These are phyloP conservation scores for Camelus dromedarius DNA, from an alignment of 2,113 vertebrate species.

Conservation along the genomic window DNA sequence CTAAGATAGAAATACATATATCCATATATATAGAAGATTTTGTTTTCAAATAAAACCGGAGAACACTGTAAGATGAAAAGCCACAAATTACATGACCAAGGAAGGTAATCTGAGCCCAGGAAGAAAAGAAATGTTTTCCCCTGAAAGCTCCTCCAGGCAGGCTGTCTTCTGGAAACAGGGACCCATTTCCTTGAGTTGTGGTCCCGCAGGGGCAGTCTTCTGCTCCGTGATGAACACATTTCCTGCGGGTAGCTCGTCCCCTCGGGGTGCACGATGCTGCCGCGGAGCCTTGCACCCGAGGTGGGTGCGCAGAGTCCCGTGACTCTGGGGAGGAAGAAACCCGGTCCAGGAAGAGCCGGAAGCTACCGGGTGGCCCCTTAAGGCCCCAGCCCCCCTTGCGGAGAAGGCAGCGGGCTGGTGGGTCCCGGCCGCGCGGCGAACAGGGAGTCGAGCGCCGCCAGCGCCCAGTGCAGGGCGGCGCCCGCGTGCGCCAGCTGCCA, in stretches of 20 bases:
- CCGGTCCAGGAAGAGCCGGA: no score
- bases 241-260: background rate
- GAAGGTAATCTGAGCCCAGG: background rate
- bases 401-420: fast-evolving
- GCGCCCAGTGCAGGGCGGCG: background rate
- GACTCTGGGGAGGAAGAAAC: background rate
- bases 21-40: no score
- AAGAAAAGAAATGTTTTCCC: no score
- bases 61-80: background rate
- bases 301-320: background rate
- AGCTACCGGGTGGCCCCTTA: fast-evolving
- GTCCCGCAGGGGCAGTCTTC: background rate
- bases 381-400: fast-evolving
- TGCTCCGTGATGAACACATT: background rate
- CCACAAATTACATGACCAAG: background rate
- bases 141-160: background rate
- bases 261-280: background rate
- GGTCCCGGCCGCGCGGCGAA: background rate
- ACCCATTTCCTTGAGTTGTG: background rate
- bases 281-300: background rate
- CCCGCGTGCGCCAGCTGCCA: background rate
- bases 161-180: background rate
- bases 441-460: background rate
- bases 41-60: background rate
- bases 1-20: no score